phyloP scores from a whole-genome alignment of 2,888 invertebrate genomes.

The Automeris io region DNA sequence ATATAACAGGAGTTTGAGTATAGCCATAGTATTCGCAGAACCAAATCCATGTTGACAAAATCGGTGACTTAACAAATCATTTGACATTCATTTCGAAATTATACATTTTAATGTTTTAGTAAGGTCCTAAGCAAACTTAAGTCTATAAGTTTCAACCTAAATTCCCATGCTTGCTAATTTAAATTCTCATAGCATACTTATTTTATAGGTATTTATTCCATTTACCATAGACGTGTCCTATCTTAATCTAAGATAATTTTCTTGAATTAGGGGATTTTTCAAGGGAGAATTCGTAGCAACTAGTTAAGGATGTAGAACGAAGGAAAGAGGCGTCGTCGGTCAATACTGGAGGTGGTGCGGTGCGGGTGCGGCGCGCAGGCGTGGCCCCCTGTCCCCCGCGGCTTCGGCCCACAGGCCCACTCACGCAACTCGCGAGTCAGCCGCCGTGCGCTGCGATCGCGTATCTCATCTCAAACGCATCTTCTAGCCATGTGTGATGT shows the following conservation, averaged over 20 bases:
- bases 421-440: constrained; percentile 72
- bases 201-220: constrained; percentile 29
- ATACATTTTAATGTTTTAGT: too few species aligned
- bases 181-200: constrained; percentile 22
- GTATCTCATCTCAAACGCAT: constrained; percentile 48
- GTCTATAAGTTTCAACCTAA: too few species aligned
- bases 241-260: constrained; percentile 52
- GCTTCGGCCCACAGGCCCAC: constrained; percentile 48
- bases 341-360: constrained; percentile 74
- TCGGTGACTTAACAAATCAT: too few species aligned
- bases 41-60: too few species aligned
- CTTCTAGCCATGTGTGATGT: constrained; percentile 70
- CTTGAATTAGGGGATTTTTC: constrained; percentile 68
- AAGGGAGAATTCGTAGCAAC: constrained; percentile 68
- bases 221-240: constrained; percentile 53
- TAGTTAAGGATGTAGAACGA: constrained; percentile 75
- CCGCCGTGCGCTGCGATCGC: constrained; percentile 71
- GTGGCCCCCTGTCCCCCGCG: constrained; percentile 52
- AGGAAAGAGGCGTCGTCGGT: constrained; percentile 75
- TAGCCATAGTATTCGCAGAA: too few species aligned
- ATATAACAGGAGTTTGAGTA: too few species aligned
- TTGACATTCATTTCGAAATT: too few species aligned
- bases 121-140: too few species aligned
- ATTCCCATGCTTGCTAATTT: neutral
- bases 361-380: constrained; percentile 63